Evolutionary conservation across 1,140 invertebrate genomes (phyloP).

Genomic region (Hypsibius dujardini): DNA sequence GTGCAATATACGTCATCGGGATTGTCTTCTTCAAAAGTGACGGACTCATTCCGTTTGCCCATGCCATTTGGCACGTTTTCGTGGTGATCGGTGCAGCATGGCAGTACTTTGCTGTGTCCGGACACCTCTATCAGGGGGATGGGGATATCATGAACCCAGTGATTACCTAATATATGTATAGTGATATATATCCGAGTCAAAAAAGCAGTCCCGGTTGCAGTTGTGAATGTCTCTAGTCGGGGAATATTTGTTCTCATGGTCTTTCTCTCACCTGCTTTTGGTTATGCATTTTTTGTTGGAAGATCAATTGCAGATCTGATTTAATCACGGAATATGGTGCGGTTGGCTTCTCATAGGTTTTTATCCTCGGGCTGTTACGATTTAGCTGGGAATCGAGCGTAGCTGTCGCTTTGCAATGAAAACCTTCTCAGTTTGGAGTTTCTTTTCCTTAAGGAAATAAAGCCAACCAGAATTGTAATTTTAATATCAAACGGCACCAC

Average conservation of each 20-base stretch:
- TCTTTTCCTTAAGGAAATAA: no score
- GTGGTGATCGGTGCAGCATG: conserved; percentile 63
- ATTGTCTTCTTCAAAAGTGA: conserved; percentile 86
- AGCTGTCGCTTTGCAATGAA: no score
- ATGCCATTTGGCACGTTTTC: conserved; percentile 90
- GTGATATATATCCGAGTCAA: background rate
- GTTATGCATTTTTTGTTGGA: conserved; percentile 1
- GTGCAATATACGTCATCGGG: conserved; percentile 62
- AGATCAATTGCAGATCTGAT: background rate
- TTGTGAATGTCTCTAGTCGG: background rate
- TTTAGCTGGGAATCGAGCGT: no score
- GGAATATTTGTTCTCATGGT: background rate
- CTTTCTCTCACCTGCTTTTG: background rate
- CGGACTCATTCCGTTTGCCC: conserved; percentile 75
- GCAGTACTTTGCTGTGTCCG: conserved; percentile 47
- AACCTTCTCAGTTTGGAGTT: no score
- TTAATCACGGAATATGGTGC: no score
- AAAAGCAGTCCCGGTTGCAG: background rate
- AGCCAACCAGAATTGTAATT: no score
- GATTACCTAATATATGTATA: background rate
- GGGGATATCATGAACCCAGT: background rate
- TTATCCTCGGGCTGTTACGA: no score
- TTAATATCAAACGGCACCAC: no score
- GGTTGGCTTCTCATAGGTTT: no score
- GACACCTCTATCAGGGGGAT: background rate